Percentiles rank a stretch among this genome's conserved stretches.
phyloP scores from a whole-genome alignment of 2,888 invertebrate genomes.

The Nesidiocoris tenuis region DNA sequence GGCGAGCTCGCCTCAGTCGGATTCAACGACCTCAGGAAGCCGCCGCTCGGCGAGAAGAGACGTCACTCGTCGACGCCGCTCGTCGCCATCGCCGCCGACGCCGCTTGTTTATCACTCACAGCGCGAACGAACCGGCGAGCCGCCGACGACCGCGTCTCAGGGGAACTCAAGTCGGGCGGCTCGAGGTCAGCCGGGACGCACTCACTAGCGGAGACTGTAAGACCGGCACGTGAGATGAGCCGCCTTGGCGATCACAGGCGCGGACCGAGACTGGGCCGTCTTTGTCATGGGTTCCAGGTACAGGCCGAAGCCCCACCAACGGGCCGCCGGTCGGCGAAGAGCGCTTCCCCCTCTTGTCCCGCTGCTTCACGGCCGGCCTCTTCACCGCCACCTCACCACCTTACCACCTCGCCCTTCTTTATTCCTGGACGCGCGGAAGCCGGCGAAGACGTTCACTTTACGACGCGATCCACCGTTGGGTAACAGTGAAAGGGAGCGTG shows the following conservation, averaged over 20 bases:
- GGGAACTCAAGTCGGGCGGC: not conserved
- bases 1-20: not conserved
- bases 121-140: not conserved
- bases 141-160: not conserved
- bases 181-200: not conserved
- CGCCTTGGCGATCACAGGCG: not conserved
- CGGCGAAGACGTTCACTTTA: too few relatives aligned
- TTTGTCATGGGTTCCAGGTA: not conserved
- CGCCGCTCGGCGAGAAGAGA: not conserved
- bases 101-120: not conserved
- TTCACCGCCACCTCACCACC: too few relatives aligned
- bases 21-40: not conserved
- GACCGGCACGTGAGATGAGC: not conserved
- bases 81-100: not conserved
- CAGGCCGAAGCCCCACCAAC: not conserved
- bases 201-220: not conserved
- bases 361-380: too few relatives aligned
- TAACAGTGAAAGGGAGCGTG: too few relatives aligned
- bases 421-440: too few relatives aligned
- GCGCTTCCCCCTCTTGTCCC: not conserved
- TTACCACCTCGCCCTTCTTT: too few relatives aligned
- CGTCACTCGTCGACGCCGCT: not conserved
- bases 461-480: too few relatives aligned
- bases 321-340: not conserved
- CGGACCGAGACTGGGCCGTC: not conserved